Evolutionary conservation across 2,888 invertebrate species (phyloP), one percentile per base, ranked within the genome.

Genomic region (Rhamphomyia laevipes): DNA sequence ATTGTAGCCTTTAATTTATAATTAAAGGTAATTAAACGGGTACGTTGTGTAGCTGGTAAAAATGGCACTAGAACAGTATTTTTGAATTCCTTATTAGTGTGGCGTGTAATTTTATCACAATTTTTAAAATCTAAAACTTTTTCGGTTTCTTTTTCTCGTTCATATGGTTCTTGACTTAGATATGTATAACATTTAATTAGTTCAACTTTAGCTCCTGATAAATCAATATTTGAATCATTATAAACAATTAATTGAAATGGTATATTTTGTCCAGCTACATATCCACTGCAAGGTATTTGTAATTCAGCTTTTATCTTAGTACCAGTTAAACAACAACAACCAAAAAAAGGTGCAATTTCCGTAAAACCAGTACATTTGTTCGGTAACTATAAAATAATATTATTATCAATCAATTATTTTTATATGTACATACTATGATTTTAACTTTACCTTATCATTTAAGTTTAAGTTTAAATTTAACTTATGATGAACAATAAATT

Each of bases 221-320:
- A 74, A 54, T 76, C 73, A 4, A 82, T 77, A 61, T 81, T 81
- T 47, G 85, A 84, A 57, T 80, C 77, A 70, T 89, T 89, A 57
- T 86, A 84, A 30, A 85, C 72, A 56, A 82, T 77, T 9, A 85
- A 69, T 40, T 77, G 74, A 16, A 86, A 70, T 0, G 81, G 78
- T 52, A 88, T 78, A 46, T 75, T 73, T 70, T 88, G 86, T 0
- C 86, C 86, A 0, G 84, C 80, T 42, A 83, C 82, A 66, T 81
- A 86, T 1, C 85, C 87, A 2, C 77, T 75, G 41, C 81, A 81
- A 0, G 86, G 83, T 2, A 84, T 70, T 51, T 57, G 57, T 1
- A 82, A 76, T 53, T 79, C 79, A 53, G 86, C 74, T 1, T 77
- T 76, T 52, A 88, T 68, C 0, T 86, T 83, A 0, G 80, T 77